Evolutionary conservation across 1,140 invertebrate species (phyloP).

Genomic region (Asbolus verrucosus): DNA sequence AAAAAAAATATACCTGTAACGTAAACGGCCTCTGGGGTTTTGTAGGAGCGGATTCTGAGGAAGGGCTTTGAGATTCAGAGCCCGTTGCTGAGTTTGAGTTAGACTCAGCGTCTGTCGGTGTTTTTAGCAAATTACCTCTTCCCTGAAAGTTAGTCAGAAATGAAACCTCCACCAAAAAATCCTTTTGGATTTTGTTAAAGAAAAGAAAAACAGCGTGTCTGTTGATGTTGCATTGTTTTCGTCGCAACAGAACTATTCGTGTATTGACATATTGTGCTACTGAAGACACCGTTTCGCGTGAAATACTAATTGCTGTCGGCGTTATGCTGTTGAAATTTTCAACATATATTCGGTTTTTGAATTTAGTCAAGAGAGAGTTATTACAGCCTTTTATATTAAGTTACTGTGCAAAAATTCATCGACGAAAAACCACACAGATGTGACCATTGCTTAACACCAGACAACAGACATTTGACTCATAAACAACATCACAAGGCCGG

Average conservation of each 20-base stretch:
- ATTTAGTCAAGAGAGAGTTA: no score
- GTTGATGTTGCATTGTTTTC: neutral
- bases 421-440: no score
- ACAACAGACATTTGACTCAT: no score
- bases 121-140: slow-evolving; percentile 73
- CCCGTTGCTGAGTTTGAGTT: slow-evolving; percentile 63
- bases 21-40: slow-evolving; percentile 75
- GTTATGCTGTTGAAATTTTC: no score
- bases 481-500: no score
- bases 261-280: slow-evolving; percentile 22
- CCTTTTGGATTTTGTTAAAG: neutral
- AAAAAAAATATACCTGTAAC: slow-evolving; percentile 70
- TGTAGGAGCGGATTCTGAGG: slow-evolving; percentile 64
- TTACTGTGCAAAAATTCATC: no score
- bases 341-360: no score
- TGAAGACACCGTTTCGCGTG: neutral
- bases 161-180: slow-evolving; percentile 48
- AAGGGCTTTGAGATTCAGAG: slow-evolving; percentile 66
- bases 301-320: no score
- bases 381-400: no score
- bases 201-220: slow-evolving; percentile 11
- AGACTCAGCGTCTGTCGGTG: slow-evolving; percentile 69
- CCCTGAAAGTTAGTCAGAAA: slow-evolving; percentile 69
- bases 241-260: neutral
- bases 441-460: no score